Conservation (phyloP, 2,888 invertebrate species). For the Macrophya annulata region DNA sequence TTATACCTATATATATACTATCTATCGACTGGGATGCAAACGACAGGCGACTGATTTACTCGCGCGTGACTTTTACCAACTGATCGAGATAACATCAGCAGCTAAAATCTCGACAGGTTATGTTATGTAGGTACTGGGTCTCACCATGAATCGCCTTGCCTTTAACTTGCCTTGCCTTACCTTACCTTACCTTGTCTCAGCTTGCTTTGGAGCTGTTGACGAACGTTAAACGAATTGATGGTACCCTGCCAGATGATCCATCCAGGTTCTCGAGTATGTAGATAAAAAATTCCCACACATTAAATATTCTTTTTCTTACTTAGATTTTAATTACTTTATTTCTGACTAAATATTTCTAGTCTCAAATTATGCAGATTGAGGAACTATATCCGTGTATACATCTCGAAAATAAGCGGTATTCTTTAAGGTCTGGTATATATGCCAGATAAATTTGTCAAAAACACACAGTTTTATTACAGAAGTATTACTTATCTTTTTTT, state of each 20-base stretch:
- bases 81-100: constrained; percentile 55
- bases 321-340: not conserved
- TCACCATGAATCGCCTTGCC: not conserved
- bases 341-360: not conserved
- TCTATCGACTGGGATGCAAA: constrained; percentile 71
- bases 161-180: not conserved
- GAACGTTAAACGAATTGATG: constrained; percentile 45
- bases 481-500: no score
- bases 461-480: no score
- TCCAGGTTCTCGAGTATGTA: not conserved
- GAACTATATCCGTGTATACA: not conserved
- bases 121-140: not conserved
- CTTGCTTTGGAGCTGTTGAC: constrained; percentile 20
- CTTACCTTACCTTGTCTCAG: not conserved
- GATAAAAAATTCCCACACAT: not conserved
- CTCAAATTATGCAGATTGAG: not conserved
- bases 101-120: constrained; percentile 25
- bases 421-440: not conserved
- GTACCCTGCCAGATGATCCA: not conserved
- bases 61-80: constrained; percentile 70
- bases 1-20: not conserved
- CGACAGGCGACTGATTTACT: constrained; percentile 76
- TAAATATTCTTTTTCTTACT: not conserved
- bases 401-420: not conserved
- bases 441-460: not conserved